Evolutionary conservation across 1,140 invertebrate species (phyloP).

Genomic region (Cydia pomonella): DNA sequence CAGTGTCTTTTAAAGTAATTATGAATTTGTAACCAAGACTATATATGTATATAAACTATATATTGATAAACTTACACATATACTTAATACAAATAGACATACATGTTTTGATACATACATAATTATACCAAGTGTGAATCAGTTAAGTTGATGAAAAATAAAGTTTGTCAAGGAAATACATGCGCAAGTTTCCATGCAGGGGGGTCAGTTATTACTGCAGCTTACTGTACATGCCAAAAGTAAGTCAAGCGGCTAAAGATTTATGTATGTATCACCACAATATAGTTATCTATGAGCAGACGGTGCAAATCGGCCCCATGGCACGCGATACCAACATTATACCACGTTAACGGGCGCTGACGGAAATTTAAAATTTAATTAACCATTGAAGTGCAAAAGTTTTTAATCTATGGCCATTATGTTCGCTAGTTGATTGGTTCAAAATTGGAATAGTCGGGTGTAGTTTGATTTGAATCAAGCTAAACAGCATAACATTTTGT

Average conservation of each 20-base stretch:
- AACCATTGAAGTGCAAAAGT: slow-evolving; percentile 29
- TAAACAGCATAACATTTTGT: neutral
- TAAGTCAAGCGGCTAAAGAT: slow-evolving; percentile 6
- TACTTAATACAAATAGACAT: too few species aligned
- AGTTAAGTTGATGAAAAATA: too few species aligned
- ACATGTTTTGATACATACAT: too few species aligned
- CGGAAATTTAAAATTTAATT: slow-evolving; percentile 30
- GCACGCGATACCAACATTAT: slow-evolving; percentile 27
- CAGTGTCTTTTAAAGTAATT: too few species aligned
- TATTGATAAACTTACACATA: too few species aligned
- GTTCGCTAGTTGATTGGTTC: slow-evolving; percentile 26
- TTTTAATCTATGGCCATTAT: slow-evolving; percentile 28
- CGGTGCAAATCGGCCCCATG: neutral
- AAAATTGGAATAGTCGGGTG: slow-evolving; percentile 20
- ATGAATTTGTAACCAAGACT: too few species aligned
- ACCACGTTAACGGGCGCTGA: slow-evolving; percentile 2
- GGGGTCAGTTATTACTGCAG: too few species aligned
- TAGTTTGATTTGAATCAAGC: neutral
- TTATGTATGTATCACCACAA: slow-evolving; percentile 1
- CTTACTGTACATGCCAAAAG: neutral
- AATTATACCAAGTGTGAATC: too few species aligned
- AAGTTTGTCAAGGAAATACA: too few species aligned
- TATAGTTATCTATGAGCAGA: neutral
- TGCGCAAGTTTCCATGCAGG: too few species aligned
- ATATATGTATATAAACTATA: too few species aligned